Conservation (phyloP, 2,113 vertebrate genomes). For the Seriola aureovittata region DNA sequence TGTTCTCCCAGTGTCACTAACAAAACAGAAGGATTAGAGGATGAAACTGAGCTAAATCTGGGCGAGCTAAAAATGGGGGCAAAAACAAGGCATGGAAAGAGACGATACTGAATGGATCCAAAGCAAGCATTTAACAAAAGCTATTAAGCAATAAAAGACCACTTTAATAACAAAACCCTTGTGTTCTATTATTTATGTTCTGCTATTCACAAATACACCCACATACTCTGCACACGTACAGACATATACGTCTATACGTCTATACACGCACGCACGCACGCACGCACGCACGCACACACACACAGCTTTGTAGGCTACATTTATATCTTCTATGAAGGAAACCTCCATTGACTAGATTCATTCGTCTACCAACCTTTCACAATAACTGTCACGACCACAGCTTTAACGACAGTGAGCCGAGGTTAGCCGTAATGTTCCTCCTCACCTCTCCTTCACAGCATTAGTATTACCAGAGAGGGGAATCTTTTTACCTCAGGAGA, state of each 20-base stretch:
- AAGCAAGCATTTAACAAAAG: constrained; percentile 70
- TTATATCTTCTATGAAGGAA: constrained; percentile 13
- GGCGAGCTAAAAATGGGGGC: constrained; percentile 65
- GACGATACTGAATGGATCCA: constrained; percentile 69
- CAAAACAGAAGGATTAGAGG: constrained; percentile 83
- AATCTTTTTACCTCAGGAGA: constrained; percentile 40
- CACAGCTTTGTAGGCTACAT: constrained; percentile 24
- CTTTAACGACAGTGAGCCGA: constrained; percentile 16
- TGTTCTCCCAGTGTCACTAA: constrained; percentile 78
- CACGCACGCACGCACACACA: constrained; percentile 25
- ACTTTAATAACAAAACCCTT: constrained; percentile 73
- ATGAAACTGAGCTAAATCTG: constrained; percentile 81
- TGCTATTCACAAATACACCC: constrained; percentile 49
- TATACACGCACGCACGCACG: constrained; percentile 20
- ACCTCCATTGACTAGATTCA: constrained; percentile 20
- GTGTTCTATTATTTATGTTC: constrained; percentile 68
- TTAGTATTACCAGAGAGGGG: constrained; percentile 28
- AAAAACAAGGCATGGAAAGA: constrained; percentile 71
- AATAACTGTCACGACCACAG: constrained; percentile 2
- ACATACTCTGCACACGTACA: constrained; percentile 31
- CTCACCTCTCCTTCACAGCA: constrained; percentile 39
- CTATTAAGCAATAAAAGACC: constrained; percentile 75
- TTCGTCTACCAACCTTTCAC: constrained; percentile 5
- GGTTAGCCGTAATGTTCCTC: constrained; percentile 21
- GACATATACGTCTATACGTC: background rate